Base-by-base conservation (phyloP, 2,888 invertebrate genomes). In the Volucella inanis region DNA sequence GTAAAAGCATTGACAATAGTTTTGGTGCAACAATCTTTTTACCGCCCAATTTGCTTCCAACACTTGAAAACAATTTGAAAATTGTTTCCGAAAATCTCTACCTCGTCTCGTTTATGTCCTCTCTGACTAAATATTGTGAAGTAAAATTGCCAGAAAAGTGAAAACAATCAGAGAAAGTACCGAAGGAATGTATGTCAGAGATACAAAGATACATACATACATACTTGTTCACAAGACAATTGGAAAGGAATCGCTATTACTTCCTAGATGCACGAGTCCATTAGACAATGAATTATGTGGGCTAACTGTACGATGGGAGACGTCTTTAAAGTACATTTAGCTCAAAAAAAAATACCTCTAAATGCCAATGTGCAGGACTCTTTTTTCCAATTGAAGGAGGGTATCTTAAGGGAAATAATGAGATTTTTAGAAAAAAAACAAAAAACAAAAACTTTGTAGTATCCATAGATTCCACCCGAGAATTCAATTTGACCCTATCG, bases 41-140 rank as follows among this genome's bases (percentile, higher is more conserved):
- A 50, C 12, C 49, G 61, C 31, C 41, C 52, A 52, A 50, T 61
- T 72, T 72, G 14, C 31, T 61, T 43, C 11, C n/a, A 59, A 52
- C 71, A 70, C 57, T 70, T 68, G 49, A 41, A 49, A 18, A 70
- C n/a, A 57, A 59, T 45, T 61, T 18, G 22, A 22, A 61, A 61
- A 61, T 39, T 11, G 57, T 68, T 68, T 45, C 55, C 11, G 38
- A 68, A 47, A 14, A 6, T 38, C 9, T 31, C 43, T 15, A 12
- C 10, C 11, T 11, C 2, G 9, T 18, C 9, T 31, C 38, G 6
- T 18, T 18, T 15, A 4, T 6, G 1, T 8, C 1, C 1, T 18
- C 0, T 11, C 11, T 8, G 12, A n/a, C 12, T 55, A 68, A 54
- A 45, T 45, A 45, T 55, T 45, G 31, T 38, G 43, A 55, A 15